Evolutionary conservation across 2,888 invertebrate genomes (phyloP).

Genomic region (Neoitamus cyanurus): DNA sequence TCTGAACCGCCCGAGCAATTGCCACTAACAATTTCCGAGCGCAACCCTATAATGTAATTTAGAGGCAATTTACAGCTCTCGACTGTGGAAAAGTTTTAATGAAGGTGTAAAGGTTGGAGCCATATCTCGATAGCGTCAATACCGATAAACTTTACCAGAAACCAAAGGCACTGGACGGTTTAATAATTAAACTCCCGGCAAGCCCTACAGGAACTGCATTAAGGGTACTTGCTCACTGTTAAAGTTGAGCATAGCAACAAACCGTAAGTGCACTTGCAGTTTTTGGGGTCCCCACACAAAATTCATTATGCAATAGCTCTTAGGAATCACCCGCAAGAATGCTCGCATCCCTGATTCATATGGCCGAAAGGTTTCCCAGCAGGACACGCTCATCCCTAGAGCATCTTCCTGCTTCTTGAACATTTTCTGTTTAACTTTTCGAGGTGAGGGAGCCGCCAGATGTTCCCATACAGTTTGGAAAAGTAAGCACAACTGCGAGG

Average conservation of each 20-base stretch:
- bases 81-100: conserved; percentile 20
- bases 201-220: neutral
- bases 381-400: neutral
- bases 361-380: neutral
- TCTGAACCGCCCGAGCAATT: neutral
- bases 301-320: conserved; percentile 18
- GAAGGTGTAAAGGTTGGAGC: conserved; percentile 13
- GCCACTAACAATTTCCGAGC: neutral
- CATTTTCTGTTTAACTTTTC: conserved; percentile 8
- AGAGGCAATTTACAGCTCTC: neutral
- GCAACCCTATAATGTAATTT: neutral
- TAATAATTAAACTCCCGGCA: neutral
- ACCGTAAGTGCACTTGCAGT: neutral
- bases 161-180: neutral
- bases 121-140: neutral
- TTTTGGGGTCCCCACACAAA: neutral
- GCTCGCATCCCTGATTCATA: neutral
- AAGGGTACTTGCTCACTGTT: neutral
- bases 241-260: neutral
- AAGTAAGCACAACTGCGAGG: neutral
- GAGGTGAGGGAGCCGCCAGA: neutral
- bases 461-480: neutral
- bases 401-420: neutral
- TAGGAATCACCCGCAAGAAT: neutral
- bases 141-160: neutral